A percentile compares a stretch with the other conserved stretches of the same genome.
Evolutionary conservation across 1,140 invertebrate genomes (phyloP).

Genomic region (Drosophila parabipectinata): DNA sequence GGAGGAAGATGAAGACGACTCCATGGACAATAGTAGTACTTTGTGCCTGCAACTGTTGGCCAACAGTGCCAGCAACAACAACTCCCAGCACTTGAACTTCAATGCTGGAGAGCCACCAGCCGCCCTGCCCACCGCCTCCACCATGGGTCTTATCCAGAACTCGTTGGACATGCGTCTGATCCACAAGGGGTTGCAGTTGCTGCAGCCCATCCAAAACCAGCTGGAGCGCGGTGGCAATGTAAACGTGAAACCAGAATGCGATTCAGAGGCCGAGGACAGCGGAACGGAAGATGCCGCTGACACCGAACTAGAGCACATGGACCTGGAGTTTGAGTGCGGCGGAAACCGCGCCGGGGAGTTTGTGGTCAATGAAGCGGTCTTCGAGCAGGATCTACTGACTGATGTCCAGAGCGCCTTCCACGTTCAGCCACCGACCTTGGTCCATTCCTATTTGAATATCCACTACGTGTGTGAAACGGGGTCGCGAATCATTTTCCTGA

Average conservation of each 20-base stretch:
- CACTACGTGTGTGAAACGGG: conserved; percentile 97
- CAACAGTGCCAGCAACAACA: conserved; percentile 76
- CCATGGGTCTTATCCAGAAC: conserved; percentile 83
- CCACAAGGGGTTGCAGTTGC: conserved; percentile 90
- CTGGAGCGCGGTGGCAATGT: conserved; percentile 59
- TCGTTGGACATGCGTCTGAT: conserved; percentile 89
- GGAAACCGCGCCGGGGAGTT: conserved; percentile 56
- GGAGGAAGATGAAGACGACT: conserved; percentile 87
- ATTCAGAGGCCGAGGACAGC: conserved; percentile 71
- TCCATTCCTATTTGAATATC: conserved; percentile 92
- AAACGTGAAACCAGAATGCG: conserved; percentile 59
- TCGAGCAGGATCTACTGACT: conserved; percentile 87
- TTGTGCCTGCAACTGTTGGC: conserved; percentile 82
- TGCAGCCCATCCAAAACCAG: conserved; percentile 86
- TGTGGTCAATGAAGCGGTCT: conserved; percentile 72
- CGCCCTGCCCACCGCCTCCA: conserved; percentile 57
- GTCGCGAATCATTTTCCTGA: conserved; percentile 93
- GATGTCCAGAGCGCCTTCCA: conserved; percentile 90
- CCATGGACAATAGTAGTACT: conserved; percentile 85
- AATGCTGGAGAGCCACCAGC: conserved; percentile 54
- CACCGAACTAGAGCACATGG: conserved; percentile 50
- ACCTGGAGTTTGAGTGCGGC: conserved; percentile 66
- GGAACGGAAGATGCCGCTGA: conserved; percentile 68
- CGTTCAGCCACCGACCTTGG: conserved; percentile 91
- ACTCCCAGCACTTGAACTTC: conserved; percentile 75